Base-by-base conservation (phyloP, 2,888 invertebrate genomes). In the Zygothrica quintamaculata region DNA sequence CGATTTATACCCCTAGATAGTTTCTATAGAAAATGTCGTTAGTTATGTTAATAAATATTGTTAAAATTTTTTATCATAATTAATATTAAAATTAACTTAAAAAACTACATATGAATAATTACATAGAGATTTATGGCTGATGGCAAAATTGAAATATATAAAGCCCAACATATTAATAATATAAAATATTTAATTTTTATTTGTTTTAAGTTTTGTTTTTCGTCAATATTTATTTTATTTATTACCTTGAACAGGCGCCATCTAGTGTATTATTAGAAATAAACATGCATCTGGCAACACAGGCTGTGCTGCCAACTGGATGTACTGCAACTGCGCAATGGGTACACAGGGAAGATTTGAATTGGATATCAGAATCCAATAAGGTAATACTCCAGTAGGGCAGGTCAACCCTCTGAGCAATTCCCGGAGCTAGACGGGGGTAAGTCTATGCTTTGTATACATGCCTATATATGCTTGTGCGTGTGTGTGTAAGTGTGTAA, bases 261-360 rank as follows among this genome's bases (percentile, higher is more conserved):
- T 1, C 51, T 73, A 26, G 31, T 34, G 60, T 7, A 8, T 1
- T 4, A n/a, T 12, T 22, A 1, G 1, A 8, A 2, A 0, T 7
- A 3, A 3, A 2, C 2, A 3, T 6, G 1, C 31, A 36, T 31
- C 5, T 52, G 70, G 74, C 61, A 67, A 9, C 74, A 13, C 44
- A 33, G 48, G 1, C 3, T 8, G 61, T n/a, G 68, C 33, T 73
- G 70, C 74, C 74, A 70, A 36, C 18, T 11, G 2, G 16, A 31
- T 1, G 18, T 12, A 15, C 15, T 51, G 74, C 74, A 46, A 26
- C 44, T 73, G 70, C 70, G 70, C 70, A 72, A 2, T 56, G 13
- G 36, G 3, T 0, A 11, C 37, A 3, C 48, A 46, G 46, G 18
- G 29, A 13, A 36, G 34, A 15, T 50, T 53, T 18, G 44, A 46